Conservation (phyloP, 2,888 invertebrate species). For the Cerceris ruficornis region DNA sequence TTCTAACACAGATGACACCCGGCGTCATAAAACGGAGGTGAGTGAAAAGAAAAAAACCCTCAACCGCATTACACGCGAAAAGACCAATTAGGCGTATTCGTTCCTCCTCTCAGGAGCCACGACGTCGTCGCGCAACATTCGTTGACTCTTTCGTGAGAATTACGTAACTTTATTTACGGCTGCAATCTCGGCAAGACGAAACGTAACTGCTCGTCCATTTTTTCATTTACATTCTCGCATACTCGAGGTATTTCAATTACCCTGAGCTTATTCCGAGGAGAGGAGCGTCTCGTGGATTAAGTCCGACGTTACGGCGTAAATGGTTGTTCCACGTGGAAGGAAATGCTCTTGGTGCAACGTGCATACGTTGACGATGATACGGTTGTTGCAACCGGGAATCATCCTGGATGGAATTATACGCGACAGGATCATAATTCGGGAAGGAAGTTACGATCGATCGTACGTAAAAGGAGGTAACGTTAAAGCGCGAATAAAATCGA, state of each 20-base stretch:
- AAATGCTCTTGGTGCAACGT: neutral
- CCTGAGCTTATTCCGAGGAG: neutral
- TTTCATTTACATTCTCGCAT: conserved; percentile 7
- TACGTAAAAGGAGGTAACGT: conserved; percentile 24
- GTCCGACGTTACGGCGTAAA: no score
- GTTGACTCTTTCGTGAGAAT: conserved; percentile 1
- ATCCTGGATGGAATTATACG: conserved; percentile 9
- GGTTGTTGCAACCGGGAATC: neutral
- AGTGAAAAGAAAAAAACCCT: conserved; percentile 21
- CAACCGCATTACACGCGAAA: neutral
- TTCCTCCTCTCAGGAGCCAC: conserved; percentile 4
- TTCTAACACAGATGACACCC: conserved; percentile 67
- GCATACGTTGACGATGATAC: neutral
- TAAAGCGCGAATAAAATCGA: conserved; percentile 53
- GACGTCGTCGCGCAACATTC: neutral
- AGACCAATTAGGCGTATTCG: conserved; percentile 15
- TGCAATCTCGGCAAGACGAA: neutral
- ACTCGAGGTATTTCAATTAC: conserved; percentile 2
- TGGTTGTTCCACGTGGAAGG: neutral
- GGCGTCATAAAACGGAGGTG: conserved; percentile 48
- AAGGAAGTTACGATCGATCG: conserved; percentile 11
- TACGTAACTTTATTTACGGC: conserved; percentile 19
- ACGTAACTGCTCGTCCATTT: neutral
- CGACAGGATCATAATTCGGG: neutral
- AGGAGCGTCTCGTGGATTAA: no score